phyloP scores from a whole-genome alignment of 64 coral and sea anemone genomes.

The Cladopsammia gracilis region DNA sequence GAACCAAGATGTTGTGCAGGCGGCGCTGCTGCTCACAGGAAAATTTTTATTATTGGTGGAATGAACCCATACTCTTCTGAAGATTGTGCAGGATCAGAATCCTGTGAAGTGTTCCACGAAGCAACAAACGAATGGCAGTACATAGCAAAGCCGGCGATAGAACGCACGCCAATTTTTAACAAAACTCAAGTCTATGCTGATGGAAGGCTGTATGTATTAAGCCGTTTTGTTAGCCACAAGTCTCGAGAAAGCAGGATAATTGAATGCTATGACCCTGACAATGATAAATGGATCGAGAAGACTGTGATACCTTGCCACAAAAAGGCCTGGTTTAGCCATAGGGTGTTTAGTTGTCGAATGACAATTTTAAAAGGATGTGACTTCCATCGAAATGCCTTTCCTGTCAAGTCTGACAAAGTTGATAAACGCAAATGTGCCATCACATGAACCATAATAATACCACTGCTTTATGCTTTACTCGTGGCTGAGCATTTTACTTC shows the following conservation, averaged over 20 bases:
- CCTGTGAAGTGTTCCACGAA: neutral
- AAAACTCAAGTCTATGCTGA: neutral
- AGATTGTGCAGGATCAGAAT: neutral
- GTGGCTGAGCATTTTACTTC: too few species aligned
- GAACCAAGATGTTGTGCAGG: neutral
- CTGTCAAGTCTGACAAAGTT: too few species aligned
- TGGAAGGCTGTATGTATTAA: neutral
- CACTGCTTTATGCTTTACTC: too few species aligned
- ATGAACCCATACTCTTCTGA: neutral
- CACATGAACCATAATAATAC: too few species aligned
- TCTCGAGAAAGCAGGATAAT: neutral
- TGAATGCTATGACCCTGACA: neutral
- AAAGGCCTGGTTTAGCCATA: too few species aligned
- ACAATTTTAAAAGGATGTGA: too few species aligned
- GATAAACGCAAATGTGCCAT: too few species aligned
- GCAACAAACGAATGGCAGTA: neutral
- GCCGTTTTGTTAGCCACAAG: too few species aligned
- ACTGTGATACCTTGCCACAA: neutral
- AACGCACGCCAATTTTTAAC: too few species aligned
- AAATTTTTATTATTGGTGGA: neutral
- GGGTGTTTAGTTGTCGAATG: too few species aligned
- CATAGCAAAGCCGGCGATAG: neutral
- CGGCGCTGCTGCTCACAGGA: neutral
- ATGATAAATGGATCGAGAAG: neutral
- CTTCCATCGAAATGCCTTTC: too few species aligned